These are phyloP conservation scores for Drosophila sturtevanti DNA, from an alignment of 1,140 invertebrate species.

Conservation along the genomic window DNA sequence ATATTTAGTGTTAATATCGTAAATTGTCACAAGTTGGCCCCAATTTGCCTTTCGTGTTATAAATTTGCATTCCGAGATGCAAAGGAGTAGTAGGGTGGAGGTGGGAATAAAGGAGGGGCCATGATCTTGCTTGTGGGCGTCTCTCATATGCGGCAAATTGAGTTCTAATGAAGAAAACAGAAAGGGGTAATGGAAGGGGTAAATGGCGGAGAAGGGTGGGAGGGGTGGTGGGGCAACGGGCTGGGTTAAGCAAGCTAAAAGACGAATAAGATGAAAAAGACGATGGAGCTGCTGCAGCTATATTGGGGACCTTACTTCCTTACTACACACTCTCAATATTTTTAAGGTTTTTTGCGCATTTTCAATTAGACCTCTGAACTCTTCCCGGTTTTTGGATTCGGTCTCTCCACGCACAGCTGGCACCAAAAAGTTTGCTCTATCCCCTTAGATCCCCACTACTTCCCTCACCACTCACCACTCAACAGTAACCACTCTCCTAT, in stretches of 20 bases:
- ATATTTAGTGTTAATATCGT: conserved; percentile 81
- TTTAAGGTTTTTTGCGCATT: conserved; percentile 78
- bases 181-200: not conserved
- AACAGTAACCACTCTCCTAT: too few relatives aligned
- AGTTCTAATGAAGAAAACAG: conserved; percentile 65
- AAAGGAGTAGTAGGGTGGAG: not conserved
- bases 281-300: not conserved
- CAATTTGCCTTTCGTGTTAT: conserved; percentile 73
- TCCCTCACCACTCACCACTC: too few relatives aligned
- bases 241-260: not conserved
- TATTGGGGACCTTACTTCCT: conserved; percentile 11
- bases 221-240: not conserved
- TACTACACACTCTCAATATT: conserved; percentile 66
- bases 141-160: conserved; percentile 62
- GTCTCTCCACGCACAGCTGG: conserved; percentile 36
- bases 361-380: conserved; percentile 82
- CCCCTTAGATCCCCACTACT: conserved; percentile 11
- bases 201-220: not conserved
- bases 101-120: not conserved
- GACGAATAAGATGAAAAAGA: conserved; percentile 1
- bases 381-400: conserved; percentile 27
- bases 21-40: conserved; percentile 81
- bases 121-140: conserved; percentile 61
- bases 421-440: conserved; percentile 35
- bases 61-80: conserved; percentile 63